Base-by-base conservation (phyloP, 1,140 invertebrate genomes). In the Cryptotermes secundus region DNA sequence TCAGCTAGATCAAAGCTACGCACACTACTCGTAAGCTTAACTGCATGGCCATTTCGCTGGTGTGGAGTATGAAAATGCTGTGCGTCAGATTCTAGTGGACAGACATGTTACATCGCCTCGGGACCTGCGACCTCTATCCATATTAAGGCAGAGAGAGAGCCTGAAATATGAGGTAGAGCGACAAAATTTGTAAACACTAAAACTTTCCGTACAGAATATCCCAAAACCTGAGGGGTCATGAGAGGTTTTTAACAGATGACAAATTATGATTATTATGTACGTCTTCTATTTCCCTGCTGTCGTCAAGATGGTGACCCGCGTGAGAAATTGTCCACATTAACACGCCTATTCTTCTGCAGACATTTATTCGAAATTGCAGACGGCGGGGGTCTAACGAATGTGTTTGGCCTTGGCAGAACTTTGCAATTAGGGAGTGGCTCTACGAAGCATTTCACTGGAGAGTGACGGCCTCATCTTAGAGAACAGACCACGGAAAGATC, bases 121-220 rank as follows among this genome's bases (percentile, higher is more conserved):
- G 3, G 45, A 19, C 10, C 10, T 72, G n/a, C 9, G 16, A 31
- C n/a, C 53, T 26, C 22, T 16, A 19, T 59, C 53, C 53, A 59
- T 31, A 72, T 31, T 72, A 72, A n/a, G 4, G 59, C 59, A 31
- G 59, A 72, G 59, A n/a, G n/a, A 14, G 59, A n/a, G 59, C 59
- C 31, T 31, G 59, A 72, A n/a, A 72, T 72, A 31, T 72, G 59
- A n/a, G 26, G 31, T n/a, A 72, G 31, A 72, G 59, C 59, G 59
- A 31, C n/a, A 72, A 72, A 72, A 72, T 72, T 72, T 72, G 59
- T 72, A 26, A 31, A 72, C 59, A 72, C 59, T 72, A 72, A 26
- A 72, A 72, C 59, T 72, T 72, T 26, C 59, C 2, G 26, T 72
- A 14, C 59, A 72, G 59, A 72, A 72, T 59, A 24, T 26, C 53